These are phyloP conservation scores for Pluvialis apricaria DNA, from an alignment of 2,113 vertebrate species.

Conservation along the genomic window DNA sequence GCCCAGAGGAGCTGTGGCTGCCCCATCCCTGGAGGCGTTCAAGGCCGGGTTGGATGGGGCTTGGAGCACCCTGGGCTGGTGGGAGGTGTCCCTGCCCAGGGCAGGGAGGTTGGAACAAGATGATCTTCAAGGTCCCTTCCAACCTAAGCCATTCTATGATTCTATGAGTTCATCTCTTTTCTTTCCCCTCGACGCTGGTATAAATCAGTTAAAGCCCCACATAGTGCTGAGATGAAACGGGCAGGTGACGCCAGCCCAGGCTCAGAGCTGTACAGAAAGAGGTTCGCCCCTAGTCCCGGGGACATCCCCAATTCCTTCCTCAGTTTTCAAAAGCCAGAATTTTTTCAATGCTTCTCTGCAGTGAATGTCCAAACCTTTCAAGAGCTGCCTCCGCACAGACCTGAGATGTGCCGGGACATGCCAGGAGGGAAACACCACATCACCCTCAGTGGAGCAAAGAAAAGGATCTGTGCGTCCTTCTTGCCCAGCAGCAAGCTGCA, in stretches of 20 bases:
- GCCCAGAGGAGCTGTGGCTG: too few relatives aligned
- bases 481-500: neutral
- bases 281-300: neutral
- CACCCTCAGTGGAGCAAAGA: neutral
- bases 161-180: neutral
- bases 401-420: neutral
- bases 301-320: neutral
- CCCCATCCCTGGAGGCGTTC: too few relatives aligned
- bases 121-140: too few relatives aligned
- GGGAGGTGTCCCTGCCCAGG: too few relatives aligned
- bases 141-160: too few relatives aligned
- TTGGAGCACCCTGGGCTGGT: too few relatives aligned
- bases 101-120: too few relatives aligned
- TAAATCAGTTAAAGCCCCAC: neutral
- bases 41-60: too few relatives aligned
- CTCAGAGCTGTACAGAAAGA: neutral
- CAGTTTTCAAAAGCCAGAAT: neutral
- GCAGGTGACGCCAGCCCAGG: neutral
- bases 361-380: neutral
- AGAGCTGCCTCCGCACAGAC: neutral
- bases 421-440: fast-evolving
- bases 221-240: neutral
- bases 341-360: neutral
- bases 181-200: neutral
- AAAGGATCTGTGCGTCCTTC: neutral